Conservation (phyloP, 2,113 vertebrate species). For the Trachemys scripta region DNA sequence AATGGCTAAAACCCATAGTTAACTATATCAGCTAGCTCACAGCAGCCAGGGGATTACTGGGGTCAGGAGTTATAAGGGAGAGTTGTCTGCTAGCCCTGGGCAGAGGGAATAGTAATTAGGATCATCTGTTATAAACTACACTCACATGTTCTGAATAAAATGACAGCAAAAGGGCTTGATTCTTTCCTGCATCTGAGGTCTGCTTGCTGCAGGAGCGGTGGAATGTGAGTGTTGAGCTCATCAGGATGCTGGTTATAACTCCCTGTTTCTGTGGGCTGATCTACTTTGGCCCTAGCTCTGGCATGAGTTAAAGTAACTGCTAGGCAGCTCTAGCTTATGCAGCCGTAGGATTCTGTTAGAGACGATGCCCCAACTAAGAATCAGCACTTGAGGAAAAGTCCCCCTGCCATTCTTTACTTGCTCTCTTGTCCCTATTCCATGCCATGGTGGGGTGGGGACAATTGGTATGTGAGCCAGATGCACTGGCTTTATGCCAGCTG, state of each 20-base stretch:
- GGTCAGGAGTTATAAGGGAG: conserved; percentile 47
- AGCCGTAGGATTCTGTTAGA: conserved; percentile 35
- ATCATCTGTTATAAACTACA: conserved; percentile 62
- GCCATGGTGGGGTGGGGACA: neutral
- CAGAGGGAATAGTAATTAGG: conserved; percentile 42
- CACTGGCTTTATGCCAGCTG: conserved; percentile 19
- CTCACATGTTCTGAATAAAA: neutral
- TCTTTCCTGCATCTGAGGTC: conserved; percentile 22
- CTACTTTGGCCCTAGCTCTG: neutral
- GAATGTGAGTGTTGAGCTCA: conserved; percentile 33
- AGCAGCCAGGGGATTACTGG: conserved; percentile 53
- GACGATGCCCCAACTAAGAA: conserved; percentile 25
- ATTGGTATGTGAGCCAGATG: conserved; percentile 29
- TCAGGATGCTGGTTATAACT: conserved; percentile 47
- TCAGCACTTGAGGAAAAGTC: neutral
- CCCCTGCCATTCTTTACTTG: conserved; percentile 5
- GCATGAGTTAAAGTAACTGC: conserved; percentile 60
- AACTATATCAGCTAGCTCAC: conserved; percentile 48
- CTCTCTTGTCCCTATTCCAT: accelerated
- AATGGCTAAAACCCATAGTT: conserved; percentile 2
- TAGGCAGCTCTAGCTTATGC: conserved; percentile 20
- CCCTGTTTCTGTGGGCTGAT: conserved; percentile 49
- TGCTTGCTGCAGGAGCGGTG: conserved; percentile 53
- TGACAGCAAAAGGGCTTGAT: conserved; percentile 40
- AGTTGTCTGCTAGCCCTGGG: conserved; percentile 61